Evolutionary conservation across 1,140 invertebrate species (phyloP).

Genomic region (Saccostrea cuccullata): DNA sequence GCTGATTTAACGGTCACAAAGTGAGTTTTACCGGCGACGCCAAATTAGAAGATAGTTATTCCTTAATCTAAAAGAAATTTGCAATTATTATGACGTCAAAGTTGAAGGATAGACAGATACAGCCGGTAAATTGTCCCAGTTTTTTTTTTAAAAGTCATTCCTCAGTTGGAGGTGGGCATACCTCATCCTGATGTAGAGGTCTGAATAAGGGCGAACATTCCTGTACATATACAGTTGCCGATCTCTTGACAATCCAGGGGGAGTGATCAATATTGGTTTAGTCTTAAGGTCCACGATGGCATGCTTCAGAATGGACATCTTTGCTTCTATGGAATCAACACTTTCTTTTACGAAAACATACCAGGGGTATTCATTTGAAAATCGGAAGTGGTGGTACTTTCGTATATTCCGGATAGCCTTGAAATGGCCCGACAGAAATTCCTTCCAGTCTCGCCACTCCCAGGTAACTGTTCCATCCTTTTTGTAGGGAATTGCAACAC

Average conservation of each 20-base stretch:
- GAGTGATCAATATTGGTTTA: background rate
- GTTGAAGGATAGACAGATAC: too few relatives aligned
- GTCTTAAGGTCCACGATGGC: background rate
- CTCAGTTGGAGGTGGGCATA: too few relatives aligned
- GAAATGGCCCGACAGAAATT: conserved; percentile 1
- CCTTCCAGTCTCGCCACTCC: background rate
- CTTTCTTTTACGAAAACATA: background rate
- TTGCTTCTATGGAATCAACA: background rate
- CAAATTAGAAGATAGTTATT: too few relatives aligned
- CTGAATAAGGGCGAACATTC: background rate
- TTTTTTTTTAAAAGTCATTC: too few relatives aligned
- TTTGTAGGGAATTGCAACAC: background rate
- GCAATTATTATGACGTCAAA: too few relatives aligned
- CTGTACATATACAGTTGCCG: background rate
- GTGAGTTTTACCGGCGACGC: too few relatives aligned
- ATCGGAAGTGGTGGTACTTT: conserved; percentile 19
- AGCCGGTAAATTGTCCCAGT: too few relatives aligned
- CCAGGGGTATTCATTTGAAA: background rate
- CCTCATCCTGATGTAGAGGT: background rate
- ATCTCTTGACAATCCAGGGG: background rate
- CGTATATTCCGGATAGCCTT: background rate
- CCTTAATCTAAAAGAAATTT: too few relatives aligned
- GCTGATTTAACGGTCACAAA: too few relatives aligned
- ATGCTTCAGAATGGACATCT: background rate
- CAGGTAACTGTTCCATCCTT: background rate